Base-by-base conservation (phyloP, 2,888 invertebrate genomes). In the Zonitis immaculata region DNA sequence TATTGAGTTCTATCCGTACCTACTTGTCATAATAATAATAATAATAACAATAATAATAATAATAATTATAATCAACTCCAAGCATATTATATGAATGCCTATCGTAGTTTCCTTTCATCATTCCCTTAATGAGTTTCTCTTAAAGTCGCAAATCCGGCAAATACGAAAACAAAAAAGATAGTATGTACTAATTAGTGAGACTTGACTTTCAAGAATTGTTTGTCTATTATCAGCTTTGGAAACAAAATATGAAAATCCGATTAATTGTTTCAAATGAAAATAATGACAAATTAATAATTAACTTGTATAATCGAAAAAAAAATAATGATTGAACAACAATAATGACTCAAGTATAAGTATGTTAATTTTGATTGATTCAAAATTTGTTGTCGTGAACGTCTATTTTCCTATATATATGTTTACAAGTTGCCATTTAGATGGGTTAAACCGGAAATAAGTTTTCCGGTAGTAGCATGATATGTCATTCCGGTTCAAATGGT, bases 341-440 rank as follows among this genome's bases (percentile, higher is more conserved):
- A n/a, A n/a, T n/a, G n/a, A n/a, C n/a, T n/a, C n/a, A n/a, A n/a
- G n/a, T n/a, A n/a, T n/a, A n/a, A n/a, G n/a, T n/a, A n/a, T 63
- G 62, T 55, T 63, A 63, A 61, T 63, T 59, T 60, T 49, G 54
- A 53, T 55, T 54, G 57, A 61, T 63, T 63, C 59, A 61, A 61
- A 59, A 63, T 59, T 59, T 54, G 57, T 58, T 52, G 57, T 59
- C 59, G 56, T 56, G 56, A 20, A 11, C 61, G 59, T 46, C 57
- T 61, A 59, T 58, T 60, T 61, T 59, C 60, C 62, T 57, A 48
- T 62, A n/a, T n/a, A n/a, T n/a, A n/a, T n/a, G n/a, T n/a, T n/a
- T n/a, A 54, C 59, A 56, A 60, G 59, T 59, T 39, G 51, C 57
- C 54, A 57, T 56, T 62, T 44, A 32, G 20, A 39, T 20, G 58